phyloP scores from a whole-genome alignment of 2,888 invertebrate species.

The Agriopis marginaria region DNA sequence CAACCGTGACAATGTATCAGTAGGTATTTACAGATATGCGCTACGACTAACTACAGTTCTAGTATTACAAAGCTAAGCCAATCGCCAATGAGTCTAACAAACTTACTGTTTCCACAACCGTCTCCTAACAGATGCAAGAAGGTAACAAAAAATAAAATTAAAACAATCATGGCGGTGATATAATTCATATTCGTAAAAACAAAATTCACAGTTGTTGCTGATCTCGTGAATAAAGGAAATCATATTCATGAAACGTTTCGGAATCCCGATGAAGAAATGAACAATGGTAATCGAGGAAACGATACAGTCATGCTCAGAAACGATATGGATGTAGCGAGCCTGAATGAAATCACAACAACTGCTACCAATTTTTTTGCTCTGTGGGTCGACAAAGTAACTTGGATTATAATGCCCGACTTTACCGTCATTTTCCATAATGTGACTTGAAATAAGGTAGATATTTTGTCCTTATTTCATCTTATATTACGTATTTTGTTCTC shows the following conservation, averaged over 20 bases:
- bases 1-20: slow-evolving; percentile 32
- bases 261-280: slow-evolving; percentile 35
- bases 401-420: slow-evolving; percentile 19
- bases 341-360: slow-evolving; percentile 33
- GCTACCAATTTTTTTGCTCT: slow-evolving; percentile 19
- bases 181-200: slow-evolving; percentile 58
- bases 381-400: slow-evolving; percentile 11
- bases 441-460: slow-evolving; percentile 14
- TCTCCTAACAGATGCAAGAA: slow-evolving; percentile 86
- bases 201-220: slow-evolving; percentile 59
- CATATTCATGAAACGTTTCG: slow-evolving; percentile 40
- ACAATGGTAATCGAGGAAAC: slow-evolving; percentile 39
- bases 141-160: slow-evolving; percentile 82
- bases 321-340: slow-evolving; percentile 44
- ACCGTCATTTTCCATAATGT: slow-evolving; percentile 14
- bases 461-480: slow-evolving; percentile 13
- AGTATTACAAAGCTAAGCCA: slow-evolving; percentile 80
- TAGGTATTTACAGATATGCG: slow-evolving; percentile 54
- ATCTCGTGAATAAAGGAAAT: slow-evolving; percentile 58
- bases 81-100: slow-evolving; percentile 78
- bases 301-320: slow-evolving; percentile 44
- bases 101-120: slow-evolving; percentile 87
- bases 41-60: slow-evolving; percentile 67
- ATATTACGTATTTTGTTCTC: slow-evolving; percentile 10
- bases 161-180: slow-evolving; percentile 76